Base-by-base conservation (phyloP, 1,140 invertebrate genomes). In the Philotrypesis tridentata region DNA sequence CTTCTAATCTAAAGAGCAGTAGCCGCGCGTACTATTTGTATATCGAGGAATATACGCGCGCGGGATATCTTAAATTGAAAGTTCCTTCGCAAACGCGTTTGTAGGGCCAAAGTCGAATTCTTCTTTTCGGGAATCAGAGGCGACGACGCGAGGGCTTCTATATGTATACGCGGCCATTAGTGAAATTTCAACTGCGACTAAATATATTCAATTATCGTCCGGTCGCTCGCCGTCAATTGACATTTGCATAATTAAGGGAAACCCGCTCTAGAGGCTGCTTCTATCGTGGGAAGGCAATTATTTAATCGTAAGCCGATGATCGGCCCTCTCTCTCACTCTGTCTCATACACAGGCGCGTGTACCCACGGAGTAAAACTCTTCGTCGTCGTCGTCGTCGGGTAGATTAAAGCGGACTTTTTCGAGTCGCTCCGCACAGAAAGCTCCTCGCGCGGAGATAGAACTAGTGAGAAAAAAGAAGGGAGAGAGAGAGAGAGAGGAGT, bases 381-480 rank as follows among this genome's bases (percentile, higher is more conserved):
- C 70, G 23, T 72, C 5, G 71, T 71, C 29, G 21, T 17, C 70
- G 11, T 72, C 71, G 73, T 76, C 73, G 80, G 73, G 25, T 63
- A 76, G 80, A 82, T 82, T 82, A 82, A 82, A 81, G 79, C 55
- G 12, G 31, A 73, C 33, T 80, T 80, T 80, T 80, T 80, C 55
- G 23, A 67, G 76, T 40, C 78, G 55, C 31, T 27, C 23, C 14
- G 33, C 33, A 74, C 40, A 73, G 68, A 80, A 27, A 80, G 68
- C 11, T 43, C n/a, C 40, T 48, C 43, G 68, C 65, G 71, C 55
- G 65, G 73, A 75, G 72, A 76, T 48, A 81, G 72, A 74, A 40
- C 23, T 37, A 9, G 67, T 29, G 48, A 40, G 60, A 72, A 79
- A 67, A 60, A 81, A 68, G 27, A 31, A 65, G 79, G 70, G 82